Evolutionary conservation across 1,140 invertebrate species (phyloP).

Genomic region (Zaprionus tsacasi): DNA sequence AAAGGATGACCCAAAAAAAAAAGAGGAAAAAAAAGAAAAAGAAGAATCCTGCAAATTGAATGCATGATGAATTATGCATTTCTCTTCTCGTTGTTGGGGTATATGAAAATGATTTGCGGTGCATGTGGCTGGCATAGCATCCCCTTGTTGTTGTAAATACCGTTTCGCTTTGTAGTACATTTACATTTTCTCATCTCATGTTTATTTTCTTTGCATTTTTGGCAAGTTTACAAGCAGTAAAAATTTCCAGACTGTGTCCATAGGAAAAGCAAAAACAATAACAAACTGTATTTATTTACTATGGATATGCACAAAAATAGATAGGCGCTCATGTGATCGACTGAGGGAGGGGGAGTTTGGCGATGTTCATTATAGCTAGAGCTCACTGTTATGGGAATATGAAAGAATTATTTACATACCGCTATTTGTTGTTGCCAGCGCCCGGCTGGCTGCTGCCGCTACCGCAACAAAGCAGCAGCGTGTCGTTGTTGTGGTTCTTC

Average conservation of each 20-base stretch:
- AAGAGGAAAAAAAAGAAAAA: not conserved
- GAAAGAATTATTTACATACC: slow-evolving; percentile 45
- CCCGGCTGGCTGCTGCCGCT: slow-evolving; percentile 59
- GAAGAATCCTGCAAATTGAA: slow-evolving; percentile 8
- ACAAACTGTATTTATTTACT: not conserved
- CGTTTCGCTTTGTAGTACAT: slow-evolving; percentile 47
- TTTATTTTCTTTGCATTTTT: slow-evolving; percentile 42
- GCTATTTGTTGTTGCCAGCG: slow-evolving; percentile 72
- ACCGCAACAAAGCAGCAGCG: slow-evolving; percentile 38
- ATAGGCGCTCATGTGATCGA: no score
- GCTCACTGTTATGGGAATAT: slow-evolving; percentile 5
- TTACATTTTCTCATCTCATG: slow-evolving; percentile 34
- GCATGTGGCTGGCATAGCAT: slow-evolving; percentile 38
- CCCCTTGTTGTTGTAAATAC: slow-evolving; percentile 9
- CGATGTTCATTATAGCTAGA: not conserved
- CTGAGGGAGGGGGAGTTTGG: not conserved
- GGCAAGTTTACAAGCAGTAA: slow-evolving; percentile 51
- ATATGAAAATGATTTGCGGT: slow-evolving; percentile 36
- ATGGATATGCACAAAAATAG: not conserved
- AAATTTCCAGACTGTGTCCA: slow-evolving; percentile 21
- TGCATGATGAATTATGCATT: slow-evolving; percentile 24
- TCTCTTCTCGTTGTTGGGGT: not conserved
- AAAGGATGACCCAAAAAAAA: not conserved
- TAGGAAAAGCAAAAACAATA: not conserved
- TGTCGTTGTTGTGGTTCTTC: slow-evolving; percentile 24